These are phyloP conservation scores for Nasonia oneida DNA, from an alignment of 2,888 invertebrate genomes.

Conservation along the genomic window DNA sequence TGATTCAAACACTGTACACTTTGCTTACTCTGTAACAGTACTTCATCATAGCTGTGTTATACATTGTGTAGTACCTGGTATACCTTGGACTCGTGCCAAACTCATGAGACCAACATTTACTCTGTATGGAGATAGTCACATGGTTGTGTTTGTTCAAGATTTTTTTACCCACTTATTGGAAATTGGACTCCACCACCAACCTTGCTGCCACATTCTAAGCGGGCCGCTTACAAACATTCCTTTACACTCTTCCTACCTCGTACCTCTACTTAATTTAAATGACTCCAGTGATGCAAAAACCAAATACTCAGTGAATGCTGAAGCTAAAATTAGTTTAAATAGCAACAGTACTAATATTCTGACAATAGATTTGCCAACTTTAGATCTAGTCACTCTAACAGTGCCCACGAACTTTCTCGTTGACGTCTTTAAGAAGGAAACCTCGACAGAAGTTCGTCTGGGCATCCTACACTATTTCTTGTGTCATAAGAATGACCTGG, in stretches of 20 bases:
- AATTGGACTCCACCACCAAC: slow-evolving; percentile 91
- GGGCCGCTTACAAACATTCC: slow-evolving; percentile 81
- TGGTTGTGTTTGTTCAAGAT: slow-evolving; percentile 91
- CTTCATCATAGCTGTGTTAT: slow-evolving; percentile 91
- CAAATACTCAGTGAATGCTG: slow-evolving; percentile 46
- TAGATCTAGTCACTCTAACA: slow-evolving; percentile 86
- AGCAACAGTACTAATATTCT: slow-evolving; percentile 64
- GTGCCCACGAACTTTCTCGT: slow-evolving; percentile 85
- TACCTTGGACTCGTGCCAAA: slow-evolving; percentile 89
- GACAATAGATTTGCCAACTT: slow-evolving; percentile 83
- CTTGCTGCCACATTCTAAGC: slow-evolving; percentile 89
- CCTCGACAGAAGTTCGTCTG: slow-evolving; percentile 86
- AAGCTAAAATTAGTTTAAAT: slow-evolving; percentile 54
- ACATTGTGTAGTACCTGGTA: slow-evolving; percentile 90
- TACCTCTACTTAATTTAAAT: slow-evolving; percentile 83
- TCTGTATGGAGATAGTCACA: slow-evolving; percentile 88
- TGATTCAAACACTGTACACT: slow-evolving; percentile 85
- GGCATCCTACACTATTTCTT: slow-evolving; percentile 92
- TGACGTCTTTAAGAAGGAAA: slow-evolving; percentile 85
- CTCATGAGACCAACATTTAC: slow-evolving; percentile 88
- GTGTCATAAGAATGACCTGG: slow-evolving; percentile 88
- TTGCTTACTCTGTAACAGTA: slow-evolving; percentile 91
- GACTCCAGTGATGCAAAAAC: slow-evolving; percentile 61
- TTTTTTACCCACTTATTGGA: slow-evolving; percentile 92
- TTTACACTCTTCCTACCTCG: slow-evolving; percentile 84